These are phyloP conservation scores for Zele albiditarsus DNA, from an alignment of 2,888 invertebrate species.

Conservation along the genomic window DNA sequence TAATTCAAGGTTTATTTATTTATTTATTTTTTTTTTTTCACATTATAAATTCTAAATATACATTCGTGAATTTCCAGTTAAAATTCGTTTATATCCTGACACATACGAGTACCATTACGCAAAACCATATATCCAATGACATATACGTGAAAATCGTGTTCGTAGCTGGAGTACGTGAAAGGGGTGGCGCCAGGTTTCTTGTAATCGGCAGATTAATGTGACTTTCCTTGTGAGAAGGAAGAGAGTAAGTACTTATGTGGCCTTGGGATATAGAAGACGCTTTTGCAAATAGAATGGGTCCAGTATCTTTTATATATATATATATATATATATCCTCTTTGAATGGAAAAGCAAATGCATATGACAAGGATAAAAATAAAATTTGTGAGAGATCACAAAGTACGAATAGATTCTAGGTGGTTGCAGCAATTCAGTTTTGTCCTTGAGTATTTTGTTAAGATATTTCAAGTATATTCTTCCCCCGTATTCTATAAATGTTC, in stretches of 20 bases:
- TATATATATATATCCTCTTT: not conserved
- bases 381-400: not conserved
- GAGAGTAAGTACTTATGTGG: constrained; percentile 21
- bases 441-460: too few species aligned
- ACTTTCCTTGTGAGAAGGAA: constrained; percentile 52
- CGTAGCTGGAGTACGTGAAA: constrained; percentile 64
- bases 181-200: constrained; percentile 69
- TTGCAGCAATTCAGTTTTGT: too few species aligned
- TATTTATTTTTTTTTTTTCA: not conserved
- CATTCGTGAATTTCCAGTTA: constrained; percentile 13
- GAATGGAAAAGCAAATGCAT: not conserved
- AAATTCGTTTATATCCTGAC: not conserved
- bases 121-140: constrained; percentile 32
- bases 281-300: constrained; percentile 31
- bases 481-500: too few species aligned
- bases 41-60: not conserved
- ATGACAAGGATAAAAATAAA: not conserved
- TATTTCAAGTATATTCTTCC: too few species aligned
- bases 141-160: constrained; percentile 58
- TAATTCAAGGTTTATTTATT: not conserved
- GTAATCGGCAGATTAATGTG: constrained; percentile 72
- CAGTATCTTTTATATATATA: constrained; percentile 8
- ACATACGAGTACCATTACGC: constrained; percentile 19
- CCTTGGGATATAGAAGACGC: constrained; percentile 22
- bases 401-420: not conserved